phyloP scores from a whole-genome alignment of 2,888 invertebrate genomes.

The Ochropleura leucogaster region DNA sequence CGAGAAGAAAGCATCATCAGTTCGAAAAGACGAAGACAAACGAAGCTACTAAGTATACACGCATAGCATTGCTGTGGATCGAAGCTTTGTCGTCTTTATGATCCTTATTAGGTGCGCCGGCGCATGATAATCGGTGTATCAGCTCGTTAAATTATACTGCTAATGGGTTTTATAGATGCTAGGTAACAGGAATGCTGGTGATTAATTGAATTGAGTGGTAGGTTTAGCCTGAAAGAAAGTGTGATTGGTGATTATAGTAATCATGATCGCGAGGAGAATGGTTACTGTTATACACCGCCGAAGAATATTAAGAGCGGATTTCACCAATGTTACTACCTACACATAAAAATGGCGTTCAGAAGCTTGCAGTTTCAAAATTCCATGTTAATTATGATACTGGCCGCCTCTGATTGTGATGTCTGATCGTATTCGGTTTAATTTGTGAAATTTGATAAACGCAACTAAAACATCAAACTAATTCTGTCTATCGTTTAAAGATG shows the following conservation, averaged over 20 bases:
- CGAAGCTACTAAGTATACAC: neutral
- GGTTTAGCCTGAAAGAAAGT: conserved; percentile 1
- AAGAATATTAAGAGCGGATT: neutral
- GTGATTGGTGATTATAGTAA: neutral
- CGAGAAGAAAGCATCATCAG: neutral
- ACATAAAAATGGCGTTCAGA: neutral
- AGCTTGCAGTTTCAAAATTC: neutral
- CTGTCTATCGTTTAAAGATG: neutral
- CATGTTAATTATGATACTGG: neutral
- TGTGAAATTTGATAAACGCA: neutral
- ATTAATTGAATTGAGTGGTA: conserved; percentile 21
- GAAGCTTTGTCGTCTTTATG: conserved; percentile 40
- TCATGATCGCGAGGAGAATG: neutral
- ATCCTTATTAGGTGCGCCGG: conserved; percentile 30
- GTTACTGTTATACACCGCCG: neutral
- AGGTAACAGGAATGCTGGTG: conserved; percentile 6
- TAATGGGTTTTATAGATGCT: conserved; percentile 15
- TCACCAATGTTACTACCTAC: neutral
- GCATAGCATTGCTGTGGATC: neutral
- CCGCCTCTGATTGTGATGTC: neutral
- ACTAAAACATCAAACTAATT: neutral
- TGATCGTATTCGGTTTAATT: neutral
- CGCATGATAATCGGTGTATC: conserved; percentile 27
- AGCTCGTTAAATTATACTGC: conserved; percentile 21
- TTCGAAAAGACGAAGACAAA: neutral